Base-by-base conservation (phyloP, 2,113 vertebrate genomes). In the Chlamydotis undulata region DNA sequence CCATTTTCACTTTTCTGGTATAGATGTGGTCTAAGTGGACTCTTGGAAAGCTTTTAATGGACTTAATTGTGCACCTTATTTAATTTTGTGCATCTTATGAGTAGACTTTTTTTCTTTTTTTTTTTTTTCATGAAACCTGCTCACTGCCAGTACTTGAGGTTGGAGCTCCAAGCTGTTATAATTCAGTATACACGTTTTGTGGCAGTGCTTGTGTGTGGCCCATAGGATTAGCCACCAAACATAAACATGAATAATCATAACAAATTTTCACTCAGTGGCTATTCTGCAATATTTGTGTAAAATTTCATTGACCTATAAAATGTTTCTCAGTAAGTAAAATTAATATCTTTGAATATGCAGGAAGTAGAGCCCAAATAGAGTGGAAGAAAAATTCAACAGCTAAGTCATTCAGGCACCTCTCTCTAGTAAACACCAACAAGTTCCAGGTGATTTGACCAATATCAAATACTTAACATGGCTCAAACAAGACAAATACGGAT, bases 261-360 rank as follows among this genome's bases (percentile, higher is more conserved):
- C 64, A 90, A 74, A 86, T 83, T 92, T 91, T 87, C 82, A 63
- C n/a, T 90, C 90, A 83, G 88, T 88, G 75, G 71, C 52, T 95
- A 80, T 83, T 96, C 74, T 94, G 87, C 39, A 88, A 74, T 93
- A 96, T 95, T 93, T 96, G 63, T 88, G 47, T 89, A 94, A 92
- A 91, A 91, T 92, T 96, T 95, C 68, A 93, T 86, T 96, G 85
- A 80, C 83, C 85, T 87, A 89, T 94, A 94, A 92, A 94, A 84
- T 71, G 53, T 71, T 94, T 92, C 71, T 74, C 56, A 70, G 92
- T 67, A 77, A 82, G 70, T 83, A 91, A 94, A 92, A 83, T 88
- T 83, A 94, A 86, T 90, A 47, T 50, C 31, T 91, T 94, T 81
- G 68, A 88, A 78, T 77, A 90, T 56, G 69, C 69, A 92, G 90